These are phyloP conservation scores for Berghia stephanieae DNA, from an alignment of 1,140 invertebrate species.

Conservation along the genomic window DNA sequence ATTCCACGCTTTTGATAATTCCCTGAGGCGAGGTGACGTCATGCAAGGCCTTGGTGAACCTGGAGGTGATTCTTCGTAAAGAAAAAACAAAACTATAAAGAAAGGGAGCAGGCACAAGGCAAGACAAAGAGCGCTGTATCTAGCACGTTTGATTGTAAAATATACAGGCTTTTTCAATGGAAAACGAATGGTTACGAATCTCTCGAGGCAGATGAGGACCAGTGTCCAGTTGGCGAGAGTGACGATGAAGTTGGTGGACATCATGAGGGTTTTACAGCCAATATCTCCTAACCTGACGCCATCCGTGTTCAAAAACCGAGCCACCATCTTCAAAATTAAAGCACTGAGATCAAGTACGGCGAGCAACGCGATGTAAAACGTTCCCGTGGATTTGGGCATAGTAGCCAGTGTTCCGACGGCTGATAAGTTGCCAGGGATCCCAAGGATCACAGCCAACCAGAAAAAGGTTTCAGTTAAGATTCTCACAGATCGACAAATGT, in stretches of 20 bases:
- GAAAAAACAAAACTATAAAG: not conserved
- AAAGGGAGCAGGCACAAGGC: not conserved
- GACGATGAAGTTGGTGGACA: conserved; percentile 35
- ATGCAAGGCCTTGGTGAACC: not conserved
- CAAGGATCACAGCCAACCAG: conserved; percentile 37
- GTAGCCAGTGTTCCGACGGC: conserved; percentile 39
- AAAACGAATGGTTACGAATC: conserved; percentile 46
- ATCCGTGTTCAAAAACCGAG: conserved; percentile 31
- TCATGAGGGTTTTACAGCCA: conserved; percentile 28
- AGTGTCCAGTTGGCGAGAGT: conserved; percentile 50
- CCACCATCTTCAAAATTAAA: conserved; percentile 37
- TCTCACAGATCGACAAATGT: no score
- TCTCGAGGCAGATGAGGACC: conserved; percentile 46
- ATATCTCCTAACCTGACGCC: not conserved
- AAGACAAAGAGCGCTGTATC: conserved; percentile 16
- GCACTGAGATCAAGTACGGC: conserved; percentile 37
- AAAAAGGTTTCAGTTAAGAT: no score
- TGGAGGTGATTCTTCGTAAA: not conserved
- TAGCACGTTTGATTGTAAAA: conserved; percentile 21
- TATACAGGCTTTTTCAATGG: conserved; percentile 37
- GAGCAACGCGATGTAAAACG: conserved; percentile 41
- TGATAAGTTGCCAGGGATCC: conserved; percentile 43
- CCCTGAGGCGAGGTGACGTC: not conserved
- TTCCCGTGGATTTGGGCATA: conserved; percentile 41
- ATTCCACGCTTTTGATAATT: not conserved